Conservation (phyloP, 2,797 vertebrate genomes). For the Poeciliopsis turneri region DNA sequence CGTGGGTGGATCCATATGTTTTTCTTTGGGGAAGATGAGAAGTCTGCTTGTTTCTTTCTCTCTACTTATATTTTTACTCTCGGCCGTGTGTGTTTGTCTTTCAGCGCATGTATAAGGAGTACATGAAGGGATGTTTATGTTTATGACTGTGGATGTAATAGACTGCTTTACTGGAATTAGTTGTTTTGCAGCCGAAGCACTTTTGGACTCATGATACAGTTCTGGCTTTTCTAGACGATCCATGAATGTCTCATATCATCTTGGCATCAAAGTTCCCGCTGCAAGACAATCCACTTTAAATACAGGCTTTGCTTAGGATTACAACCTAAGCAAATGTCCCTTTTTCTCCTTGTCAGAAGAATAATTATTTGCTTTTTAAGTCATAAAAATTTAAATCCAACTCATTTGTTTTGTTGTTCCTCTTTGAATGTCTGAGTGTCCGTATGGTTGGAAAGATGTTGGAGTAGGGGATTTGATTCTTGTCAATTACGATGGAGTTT, state of each 20-base stretch:
- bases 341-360: neutral
- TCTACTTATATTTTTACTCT: conserved; percentile 42
- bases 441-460: no score
- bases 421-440: neutral
- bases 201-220: neutral
- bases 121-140: conserved; percentile 12
- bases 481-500: neutral
- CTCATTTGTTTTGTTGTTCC: neutral
- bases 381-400: neutral
- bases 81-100: conserved; percentile 27
- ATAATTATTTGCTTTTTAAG: neutral
- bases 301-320: neutral
- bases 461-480: no score
- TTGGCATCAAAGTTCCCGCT: neutral
- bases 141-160: conserved; percentile 29
- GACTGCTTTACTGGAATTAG: conserved; percentile 2
- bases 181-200: conserved; percentile 9
- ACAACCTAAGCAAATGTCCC: no score
- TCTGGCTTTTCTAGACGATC: neutral
- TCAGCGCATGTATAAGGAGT: conserved; percentile 4
- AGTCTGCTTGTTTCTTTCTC: conserved; percentile 41
- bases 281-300: neutral
- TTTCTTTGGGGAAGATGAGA: conserved; percentile 35
- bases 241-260: neutral
- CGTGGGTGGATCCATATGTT: conserved; percentile 40